These are phyloP conservation scores for Lathronympha strigana DNA, from an alignment of 2,888 invertebrate species.

Conservation along the genomic window DNA sequence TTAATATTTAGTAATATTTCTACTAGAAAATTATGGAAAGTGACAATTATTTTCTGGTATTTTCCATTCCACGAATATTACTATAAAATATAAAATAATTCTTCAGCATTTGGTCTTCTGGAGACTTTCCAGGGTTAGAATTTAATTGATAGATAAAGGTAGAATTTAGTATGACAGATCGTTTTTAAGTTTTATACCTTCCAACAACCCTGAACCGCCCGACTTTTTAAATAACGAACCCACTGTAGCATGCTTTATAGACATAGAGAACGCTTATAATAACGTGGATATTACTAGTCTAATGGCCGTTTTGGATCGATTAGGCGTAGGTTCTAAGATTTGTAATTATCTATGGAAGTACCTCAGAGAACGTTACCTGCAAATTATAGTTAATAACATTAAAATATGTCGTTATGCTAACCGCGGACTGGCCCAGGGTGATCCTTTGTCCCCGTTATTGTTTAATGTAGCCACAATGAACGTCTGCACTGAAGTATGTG, in stretches of 20 bases:
- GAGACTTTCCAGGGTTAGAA: too few species aligned
- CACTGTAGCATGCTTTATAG: not conserved
- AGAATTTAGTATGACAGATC: too few species aligned
- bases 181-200: too few species aligned
- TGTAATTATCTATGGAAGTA: conserved; percentile 2
- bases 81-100: too few species aligned
- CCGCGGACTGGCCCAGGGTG: not conserved
- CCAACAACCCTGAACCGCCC: too few species aligned
- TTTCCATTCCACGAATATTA: too few species aligned
- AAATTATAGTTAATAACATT: not conserved
- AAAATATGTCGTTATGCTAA: not conserved
- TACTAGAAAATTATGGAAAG: too few species aligned
- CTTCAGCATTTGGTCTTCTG: too few species aligned
- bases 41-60: too few species aligned
- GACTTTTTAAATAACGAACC: not conserved
- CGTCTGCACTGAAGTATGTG: not conserved
- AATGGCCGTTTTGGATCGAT: not conserved
- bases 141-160: too few species aligned
- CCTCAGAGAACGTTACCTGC: not conserved
- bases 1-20: too few species aligned
- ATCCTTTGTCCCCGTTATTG: not conserved
- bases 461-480: not conserved
- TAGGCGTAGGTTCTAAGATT: not conserved
- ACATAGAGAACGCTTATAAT: conserved; percentile 3
- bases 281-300: not conserved